Base-by-base conservation (phyloP, 2,888 invertebrate genomes). In the Theretra japonica region DNA sequence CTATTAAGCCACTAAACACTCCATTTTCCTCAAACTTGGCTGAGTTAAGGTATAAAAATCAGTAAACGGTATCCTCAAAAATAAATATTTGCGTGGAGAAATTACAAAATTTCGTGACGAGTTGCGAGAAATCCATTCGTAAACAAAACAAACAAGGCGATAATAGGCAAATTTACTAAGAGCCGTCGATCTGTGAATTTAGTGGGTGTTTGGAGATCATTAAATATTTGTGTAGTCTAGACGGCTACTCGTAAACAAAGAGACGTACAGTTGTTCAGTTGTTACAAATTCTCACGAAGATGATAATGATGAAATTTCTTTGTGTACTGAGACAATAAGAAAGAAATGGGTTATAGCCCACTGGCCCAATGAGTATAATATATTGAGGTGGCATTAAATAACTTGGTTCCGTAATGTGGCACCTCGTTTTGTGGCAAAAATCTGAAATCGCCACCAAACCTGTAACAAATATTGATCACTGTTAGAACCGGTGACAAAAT, bases 61-160 rank as follows among this genome's bases (percentile, higher is more conserved):
- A 41, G 48, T 41, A 41, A 65, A 41, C 62, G 15, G 41, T 65
- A 65, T 65, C 62, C 48, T 15, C 23, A 30, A 60, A 30, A 60
- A 25, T 5, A 60, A 23, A 41, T 62, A 21, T 33, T 59, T 33
- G 21, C 21, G 33, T 8, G 33, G 62, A 62, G 62, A 33, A 33
- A 62, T 62, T n/a, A n/a, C 21, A n/a, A 17, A 6, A 62, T 25
- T 28, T 25, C 58, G 7, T 33, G 62, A 7, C 33, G 62, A 60
- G n/a, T 30, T 60, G 62, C 28, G 21, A 62, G 11, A 62, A 41
- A 33, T 60, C 19, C 8, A 30, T 28, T 30, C 25, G 28, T 33
- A 60, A 60, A 60, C 60, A 62, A 62, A 62, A 15, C 19, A 33
- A n/a, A 19, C 28, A 8, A 25, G 15, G 11, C 28, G 19, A 30